phyloP scores from a whole-genome alignment of 2,888 invertebrate species.

The Hyles lineata region DNA sequence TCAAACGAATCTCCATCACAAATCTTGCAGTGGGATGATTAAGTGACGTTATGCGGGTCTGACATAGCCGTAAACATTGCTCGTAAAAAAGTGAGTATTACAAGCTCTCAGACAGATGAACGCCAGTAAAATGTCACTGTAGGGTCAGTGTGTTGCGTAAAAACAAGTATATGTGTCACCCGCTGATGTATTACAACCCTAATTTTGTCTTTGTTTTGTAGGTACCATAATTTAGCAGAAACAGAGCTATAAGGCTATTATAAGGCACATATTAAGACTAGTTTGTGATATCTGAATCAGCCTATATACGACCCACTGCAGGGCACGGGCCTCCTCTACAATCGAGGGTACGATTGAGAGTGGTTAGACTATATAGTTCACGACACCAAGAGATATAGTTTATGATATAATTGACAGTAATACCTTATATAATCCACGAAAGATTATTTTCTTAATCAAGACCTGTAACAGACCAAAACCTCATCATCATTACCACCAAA shows the following conservation, averaged over 20 bases:
- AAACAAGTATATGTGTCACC: conserved; percentile 10
- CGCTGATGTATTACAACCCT: conserved; percentile 4
- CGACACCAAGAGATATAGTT: no score
- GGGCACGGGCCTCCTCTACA: no score
- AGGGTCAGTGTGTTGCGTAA: conserved; percentile 21
- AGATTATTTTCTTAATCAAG: no score
- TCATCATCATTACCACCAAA: no score
- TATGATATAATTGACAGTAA: no score
- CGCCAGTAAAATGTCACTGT: conserved; percentile 22
- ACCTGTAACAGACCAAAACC: no score
- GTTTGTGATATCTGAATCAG: no score
- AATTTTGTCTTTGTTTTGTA: not conserved
- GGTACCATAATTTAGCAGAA: not conserved
- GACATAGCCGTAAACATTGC: conserved; percentile 16
- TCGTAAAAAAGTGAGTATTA: conserved; percentile 24
- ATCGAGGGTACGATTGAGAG: no score
- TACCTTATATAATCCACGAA: no score
- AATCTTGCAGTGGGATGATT: conserved; percentile 21
- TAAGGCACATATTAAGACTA: no score
- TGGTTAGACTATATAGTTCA: no score
- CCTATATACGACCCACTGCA: not conserved
- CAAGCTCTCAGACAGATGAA: conserved; percentile 12
- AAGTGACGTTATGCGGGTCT: conserved; percentile 1
- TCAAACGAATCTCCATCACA: conserved; percentile 16
- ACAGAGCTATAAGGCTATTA: not conserved